Conservation (phyloP, 2,113 vertebrate species). For the Corythaixoides concolor region DNA sequence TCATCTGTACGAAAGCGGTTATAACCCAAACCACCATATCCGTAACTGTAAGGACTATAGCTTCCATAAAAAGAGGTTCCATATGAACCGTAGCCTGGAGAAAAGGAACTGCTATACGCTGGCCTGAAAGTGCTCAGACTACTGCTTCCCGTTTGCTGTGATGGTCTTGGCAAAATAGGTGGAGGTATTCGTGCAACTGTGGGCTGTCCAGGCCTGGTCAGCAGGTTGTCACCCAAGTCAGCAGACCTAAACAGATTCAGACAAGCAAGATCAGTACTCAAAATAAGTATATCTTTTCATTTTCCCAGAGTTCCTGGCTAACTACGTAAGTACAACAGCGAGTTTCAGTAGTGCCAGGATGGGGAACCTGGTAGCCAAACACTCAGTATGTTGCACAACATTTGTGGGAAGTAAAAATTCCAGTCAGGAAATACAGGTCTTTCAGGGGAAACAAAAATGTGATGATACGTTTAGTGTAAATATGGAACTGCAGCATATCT, state of each 20-base stretch:
- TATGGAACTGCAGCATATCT: neutral
- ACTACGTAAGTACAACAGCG: neutral
- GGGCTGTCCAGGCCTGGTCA: conserved; percentile 79
- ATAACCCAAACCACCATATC: conserved; percentile 83
- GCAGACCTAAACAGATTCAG: conserved; percentile 78
- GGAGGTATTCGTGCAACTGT: conserved; percentile 85
- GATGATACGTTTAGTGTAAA: neutral
- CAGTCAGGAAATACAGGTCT: neutral
- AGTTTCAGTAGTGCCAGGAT: fast-evolving
- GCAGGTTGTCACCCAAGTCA: conserved; percentile 77
- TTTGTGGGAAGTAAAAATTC: neutral
- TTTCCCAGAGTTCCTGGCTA: neutral
- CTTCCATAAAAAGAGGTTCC: conserved; percentile 83
- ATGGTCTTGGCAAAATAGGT: conserved; percentile 85
- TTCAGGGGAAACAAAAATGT: neutral
- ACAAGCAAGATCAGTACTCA: conserved; percentile 1
- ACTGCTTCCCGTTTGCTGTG: conserved; percentile 79
- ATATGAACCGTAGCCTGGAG: conserved; percentile 85
- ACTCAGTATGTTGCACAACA: fast-evolving
- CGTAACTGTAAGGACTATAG: conserved; percentile 82
- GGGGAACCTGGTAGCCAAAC: neutral
- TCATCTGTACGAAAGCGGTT: conserved; percentile 84
- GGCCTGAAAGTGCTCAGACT: conserved; percentile 82
- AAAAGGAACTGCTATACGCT: conserved; percentile 82
- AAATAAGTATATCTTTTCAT: neutral